Base-by-base conservation (phyloP, 2,888 invertebrate genomes). In the Pterostichus niger region DNA sequence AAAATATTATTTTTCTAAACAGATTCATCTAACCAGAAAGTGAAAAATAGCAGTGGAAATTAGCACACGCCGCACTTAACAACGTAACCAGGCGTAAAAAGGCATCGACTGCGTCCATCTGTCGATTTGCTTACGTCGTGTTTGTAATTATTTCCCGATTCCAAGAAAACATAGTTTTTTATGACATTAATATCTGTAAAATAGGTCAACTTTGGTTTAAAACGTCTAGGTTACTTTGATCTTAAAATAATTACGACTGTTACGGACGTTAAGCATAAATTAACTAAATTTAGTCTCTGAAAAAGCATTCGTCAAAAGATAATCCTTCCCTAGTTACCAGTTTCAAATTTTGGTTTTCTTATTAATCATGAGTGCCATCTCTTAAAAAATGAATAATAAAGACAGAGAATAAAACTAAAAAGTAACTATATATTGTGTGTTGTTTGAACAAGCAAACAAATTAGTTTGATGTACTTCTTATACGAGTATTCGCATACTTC, bases 231-330 rank as follows among this genome's bases (percentile, higher is more conserved):
- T 52, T 13, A n/a, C 80, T 80, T 80, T 80, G 80, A 80, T 80
- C 80, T 80, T 80, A 80, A 80, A 80, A 80, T 80, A 80, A 80
- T 68, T 80, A 54, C 24, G 54, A 79, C 64, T 79, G 24, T 46
- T 79, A 46, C 46, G 64, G 61, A 68, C 77, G 54, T 33, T 56
- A 77, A 56, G 35, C 15, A 56, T 56, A 56, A 54, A 56, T 77
- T 77, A 54, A 17, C 73, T 73, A 46, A 73, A 46, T 24, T 73
- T 73, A 73, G 46, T 13, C 17, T 46, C 10, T 11, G 46, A 17
- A 6, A n/a, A 73, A 49, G 11, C 9, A 73, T 73, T 73, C 46
- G 46, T 73, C 44, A 46, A 59, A 73, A 13, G 24, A n/a, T 71
- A 61, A 31, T 61, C 59, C 33, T 40, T 40, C 40, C 0, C 40